Evolutionary conservation across 2,888 invertebrate genomes (phyloP).

Genomic region (Pachliopta kotzebuea): DNA sequence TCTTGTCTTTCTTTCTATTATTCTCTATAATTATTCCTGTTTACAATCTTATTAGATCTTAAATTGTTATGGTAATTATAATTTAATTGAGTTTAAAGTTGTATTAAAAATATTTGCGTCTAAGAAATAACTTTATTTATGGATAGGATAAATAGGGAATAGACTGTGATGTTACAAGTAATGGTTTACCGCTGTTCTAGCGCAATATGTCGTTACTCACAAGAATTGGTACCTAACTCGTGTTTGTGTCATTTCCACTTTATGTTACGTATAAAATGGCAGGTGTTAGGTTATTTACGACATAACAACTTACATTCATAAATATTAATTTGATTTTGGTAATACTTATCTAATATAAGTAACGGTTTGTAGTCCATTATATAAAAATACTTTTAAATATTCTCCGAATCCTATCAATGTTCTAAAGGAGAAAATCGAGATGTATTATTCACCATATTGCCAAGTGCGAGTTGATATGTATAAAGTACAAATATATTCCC

Average conservation of each 20-base stretch:
- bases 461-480: no score
- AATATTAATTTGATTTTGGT: no score
- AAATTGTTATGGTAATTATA: no score
- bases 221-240: slow-evolving; percentile 1
- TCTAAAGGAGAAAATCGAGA: no score
- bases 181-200: background rate
- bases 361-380: background rate
- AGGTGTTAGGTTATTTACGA: slow-evolving; percentile 23
- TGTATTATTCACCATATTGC: no score
- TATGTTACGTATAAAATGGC: slow-evolving; percentile 16
- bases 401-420: no score
- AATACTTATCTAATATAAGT: background rate
- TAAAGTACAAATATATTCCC: background rate
- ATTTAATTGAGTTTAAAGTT: no score
- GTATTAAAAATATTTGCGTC: no score
- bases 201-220: background rate
- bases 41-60: no score
- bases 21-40: no score
- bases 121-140: background rate
- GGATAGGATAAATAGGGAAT: background rate
- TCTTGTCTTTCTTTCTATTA: no score
- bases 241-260: slow-evolving; percentile 16
- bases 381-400: no score
- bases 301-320: background rate
- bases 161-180: background rate